Evolutionary conservation across 2,888 invertebrate genomes (phyloP).

Genomic region (Auanema freiburgensis): DNA sequence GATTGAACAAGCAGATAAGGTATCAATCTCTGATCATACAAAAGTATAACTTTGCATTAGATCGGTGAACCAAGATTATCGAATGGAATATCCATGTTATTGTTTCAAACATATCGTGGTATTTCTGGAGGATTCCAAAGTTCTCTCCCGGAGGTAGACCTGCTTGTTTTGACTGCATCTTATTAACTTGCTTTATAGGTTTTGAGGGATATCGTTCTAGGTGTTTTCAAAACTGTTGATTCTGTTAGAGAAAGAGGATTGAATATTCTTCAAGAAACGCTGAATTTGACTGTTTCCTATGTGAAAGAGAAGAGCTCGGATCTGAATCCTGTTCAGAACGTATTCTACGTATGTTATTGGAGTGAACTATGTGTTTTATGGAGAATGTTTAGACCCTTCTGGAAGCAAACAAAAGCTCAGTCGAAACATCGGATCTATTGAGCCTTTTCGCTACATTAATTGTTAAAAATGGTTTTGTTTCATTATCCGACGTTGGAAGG

Average conservation of each 20-base stretch:
- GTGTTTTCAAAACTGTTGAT: slow-evolving; percentile 16
- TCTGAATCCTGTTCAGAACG: not conserved
- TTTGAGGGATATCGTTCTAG: slow-evolving; percentile 21
- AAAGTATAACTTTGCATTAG: too few relatives aligned
- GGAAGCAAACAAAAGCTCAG: too few relatives aligned
- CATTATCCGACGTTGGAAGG: too few relatives aligned
- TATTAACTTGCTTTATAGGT: slow-evolving; percentile 16
- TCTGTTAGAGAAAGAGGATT: slow-evolving; percentile 12
- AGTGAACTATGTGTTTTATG: not conserved
- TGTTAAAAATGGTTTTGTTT: too few relatives aligned
- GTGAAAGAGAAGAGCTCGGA: slow-evolving; percentile 15
- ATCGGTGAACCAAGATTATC: slow-evolving; percentile 6
- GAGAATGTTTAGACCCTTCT: too few relatives aligned
- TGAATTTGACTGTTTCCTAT: slow-evolving; percentile 33
- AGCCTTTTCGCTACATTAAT: too few relatives aligned
- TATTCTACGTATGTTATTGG: slow-evolving; percentile 6
- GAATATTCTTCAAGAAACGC: slow-evolving; percentile 34
- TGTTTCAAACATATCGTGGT: slow-evolving; percentile 86
- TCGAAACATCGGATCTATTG: too few relatives aligned
- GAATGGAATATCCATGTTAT: slow-evolving; percentile 80
- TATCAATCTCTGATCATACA: too few relatives aligned
- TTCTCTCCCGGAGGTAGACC: slow-evolving; percentile 74
- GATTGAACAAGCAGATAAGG: slow-evolving; percentile 34
- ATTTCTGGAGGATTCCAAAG: slow-evolving; percentile 84
- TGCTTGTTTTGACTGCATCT: not conserved